Conservation (phyloP, 2,888 invertebrate species). For the Nysson spinosus region DNA sequence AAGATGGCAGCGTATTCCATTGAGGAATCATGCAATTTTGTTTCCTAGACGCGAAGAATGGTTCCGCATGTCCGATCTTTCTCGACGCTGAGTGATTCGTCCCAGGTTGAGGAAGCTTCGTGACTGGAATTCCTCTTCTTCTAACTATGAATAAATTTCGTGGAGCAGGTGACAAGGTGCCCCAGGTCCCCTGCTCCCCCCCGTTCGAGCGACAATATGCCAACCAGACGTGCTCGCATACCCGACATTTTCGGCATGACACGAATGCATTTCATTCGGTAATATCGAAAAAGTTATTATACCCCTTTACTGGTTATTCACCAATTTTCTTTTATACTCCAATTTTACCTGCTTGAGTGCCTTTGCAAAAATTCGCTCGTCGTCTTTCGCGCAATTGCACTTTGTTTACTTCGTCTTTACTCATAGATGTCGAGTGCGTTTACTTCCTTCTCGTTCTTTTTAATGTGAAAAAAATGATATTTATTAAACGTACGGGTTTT, state of each 20-base stretch:
- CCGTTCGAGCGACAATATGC: constrained; percentile 13
- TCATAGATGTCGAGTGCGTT: no score
- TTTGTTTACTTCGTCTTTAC: no score
- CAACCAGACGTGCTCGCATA: constrained; percentile 5
- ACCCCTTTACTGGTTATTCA: no score
- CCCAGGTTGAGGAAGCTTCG: constrained; percentile 49
- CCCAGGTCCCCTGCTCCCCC: constrained; percentile 7
- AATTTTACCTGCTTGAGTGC: no score
- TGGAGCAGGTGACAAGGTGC: constrained; percentile 30
- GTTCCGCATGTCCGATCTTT: constrained; percentile 40
- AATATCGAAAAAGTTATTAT: constrained; percentile 3
- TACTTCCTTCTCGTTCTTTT: no score
- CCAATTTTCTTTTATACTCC: no score
- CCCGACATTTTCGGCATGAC: background rate
- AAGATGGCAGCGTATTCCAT: constrained; percentile 21
- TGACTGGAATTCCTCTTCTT: constrained; percentile 54
- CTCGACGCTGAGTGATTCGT: constrained; percentile 42
- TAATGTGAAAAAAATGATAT: no score
- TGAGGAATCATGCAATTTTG: constrained; percentile 49
- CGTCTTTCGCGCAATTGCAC: no score
- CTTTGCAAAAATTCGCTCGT: no score
- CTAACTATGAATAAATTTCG: constrained; percentile 29
- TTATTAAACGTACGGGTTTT: no score
- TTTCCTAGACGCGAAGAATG: constrained; percentile 46
- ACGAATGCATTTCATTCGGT: background rate